Evolutionary conservation across 1,140 invertebrate genomes (phyloP).

Genomic region (Cotesia typhae): DNA sequence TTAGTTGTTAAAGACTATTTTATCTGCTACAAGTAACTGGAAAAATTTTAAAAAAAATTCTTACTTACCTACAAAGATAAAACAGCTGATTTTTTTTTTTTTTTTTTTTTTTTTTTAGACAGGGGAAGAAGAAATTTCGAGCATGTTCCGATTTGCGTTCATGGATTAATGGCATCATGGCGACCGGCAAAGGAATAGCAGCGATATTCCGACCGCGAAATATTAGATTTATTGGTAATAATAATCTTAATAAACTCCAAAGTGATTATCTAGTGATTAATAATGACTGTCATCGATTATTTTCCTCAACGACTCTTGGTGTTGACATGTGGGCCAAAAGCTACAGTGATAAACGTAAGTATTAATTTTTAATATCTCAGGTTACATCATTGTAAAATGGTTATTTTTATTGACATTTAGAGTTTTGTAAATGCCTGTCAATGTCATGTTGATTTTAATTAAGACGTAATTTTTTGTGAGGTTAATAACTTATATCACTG

Average conservation of each 20-base stretch:
- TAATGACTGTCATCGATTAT: constrained; percentile 47
- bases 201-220: constrained; percentile 54
- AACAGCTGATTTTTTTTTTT: background rate
- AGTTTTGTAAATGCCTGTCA: background rate
- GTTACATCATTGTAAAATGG: constrained; percentile 54
- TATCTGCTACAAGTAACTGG: too few species aligned
- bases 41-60: too few species aligned
- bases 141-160: constrained; percentile 53
- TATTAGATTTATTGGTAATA: constrained; percentile 54
- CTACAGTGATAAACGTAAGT: constrained; percentile 52
- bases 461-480: too few species aligned
- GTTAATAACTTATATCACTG: background rate
- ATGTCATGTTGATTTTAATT: background rate
- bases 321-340: constrained; percentile 47
- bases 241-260: constrained; percentile 50
- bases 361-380: background rate
- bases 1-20: too few species aligned
- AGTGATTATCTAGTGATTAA: constrained; percentile 44
- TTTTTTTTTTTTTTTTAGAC: background rate
- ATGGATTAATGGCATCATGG: constrained; percentile 53
- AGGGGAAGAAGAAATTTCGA: background rate
- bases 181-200: constrained; percentile 60
- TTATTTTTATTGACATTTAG: background rate
- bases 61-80: too few species aligned
- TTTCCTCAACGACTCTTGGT: constrained; percentile 41